A percentile compares a stretch with the other conserved stretches of the same genome.
Conservation (phyloP, 1,140 invertebrate species). For the Pseudobourletiella spinata region DNA sequence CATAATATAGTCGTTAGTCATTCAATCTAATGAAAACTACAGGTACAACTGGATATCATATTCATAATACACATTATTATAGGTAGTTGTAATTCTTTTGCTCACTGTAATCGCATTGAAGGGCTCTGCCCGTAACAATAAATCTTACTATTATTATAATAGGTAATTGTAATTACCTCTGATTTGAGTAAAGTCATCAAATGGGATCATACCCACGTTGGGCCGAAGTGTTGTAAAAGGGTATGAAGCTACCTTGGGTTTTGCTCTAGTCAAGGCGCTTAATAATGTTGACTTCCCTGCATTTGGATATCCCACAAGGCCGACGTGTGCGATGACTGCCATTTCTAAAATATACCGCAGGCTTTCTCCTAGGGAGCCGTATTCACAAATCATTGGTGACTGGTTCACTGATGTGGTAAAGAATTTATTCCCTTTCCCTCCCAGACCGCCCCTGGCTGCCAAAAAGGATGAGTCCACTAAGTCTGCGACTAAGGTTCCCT, state of each 20-base stretch:
- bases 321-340: constrained; percentile 86
- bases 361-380: constrained; percentile 75
- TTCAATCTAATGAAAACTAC: not conserved
- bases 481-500: constrained; percentile 55
- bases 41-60: too few species aligned
- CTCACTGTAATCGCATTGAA: too few species aligned
- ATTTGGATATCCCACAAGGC: constrained; percentile 83
- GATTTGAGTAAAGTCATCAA: constrained; percentile 85
- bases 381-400: constrained; percentile 75
- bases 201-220: constrained; percentile 84
- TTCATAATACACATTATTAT: too few species aligned
- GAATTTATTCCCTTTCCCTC: constrained; percentile 89
- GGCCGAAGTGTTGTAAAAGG: constrained; percentile 93
- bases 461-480: constrained; percentile 70
- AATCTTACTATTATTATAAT: too few species aligned
- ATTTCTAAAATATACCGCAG: constrained; percentile 68
- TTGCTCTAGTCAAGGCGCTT: constrained; percentile 76
- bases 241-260: constrained; percentile 89
- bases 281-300: constrained; percentile 93
- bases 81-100: too few species aligned
- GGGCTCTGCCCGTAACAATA: too few species aligned
- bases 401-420: constrained; percentile 74
- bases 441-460: constrained; percentile 85
- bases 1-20: constrained; percentile 36
- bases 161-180: too few species aligned